A percentile compares a stretch with the other conserved stretches of the same genome.
Conservation (phyloP, 2,888 invertebrate species). For the Gymnocheta viridis region DNA sequence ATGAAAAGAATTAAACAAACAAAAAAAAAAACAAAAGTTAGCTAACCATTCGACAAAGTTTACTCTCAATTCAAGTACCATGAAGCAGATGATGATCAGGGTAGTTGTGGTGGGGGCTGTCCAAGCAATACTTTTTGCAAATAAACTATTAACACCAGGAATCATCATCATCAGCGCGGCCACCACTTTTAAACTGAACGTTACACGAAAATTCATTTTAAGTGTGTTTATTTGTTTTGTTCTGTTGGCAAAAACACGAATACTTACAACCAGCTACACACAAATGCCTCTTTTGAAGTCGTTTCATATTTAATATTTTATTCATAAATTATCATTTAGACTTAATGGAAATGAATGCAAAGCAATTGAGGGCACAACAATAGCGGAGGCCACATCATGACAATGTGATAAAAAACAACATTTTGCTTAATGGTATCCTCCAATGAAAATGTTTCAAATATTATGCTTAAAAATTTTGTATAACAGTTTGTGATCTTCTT, state of each 20-base stretch:
- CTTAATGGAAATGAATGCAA: neutral
- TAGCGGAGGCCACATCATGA: neutral
- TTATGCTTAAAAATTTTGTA: too few species aligned
- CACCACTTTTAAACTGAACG: slow-evolving; percentile 10
- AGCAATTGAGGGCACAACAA: neutral
- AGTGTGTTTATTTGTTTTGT: slow-evolving; percentile 37
- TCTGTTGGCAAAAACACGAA: slow-evolving; percentile 41
- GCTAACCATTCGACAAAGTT: slow-evolving; percentile 59
- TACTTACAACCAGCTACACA: slow-evolving; percentile 13
- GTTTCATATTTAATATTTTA: slow-evolving; percentile 38
- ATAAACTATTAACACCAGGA: slow-evolving; percentile 36
- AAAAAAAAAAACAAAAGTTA: slow-evolving; percentile 44
- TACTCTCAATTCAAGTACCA: slow-evolving; percentile 53
- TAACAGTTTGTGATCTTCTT: too few species aligned
- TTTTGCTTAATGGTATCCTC: neutral
- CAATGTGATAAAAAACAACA: neutral
- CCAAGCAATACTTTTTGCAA: slow-evolving; percentile 23
- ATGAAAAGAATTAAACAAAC: slow-evolving; percentile 19
- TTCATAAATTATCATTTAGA: slow-evolving; percentile 24
- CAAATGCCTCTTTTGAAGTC: slow-evolving; percentile 43
- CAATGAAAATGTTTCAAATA: neutral
- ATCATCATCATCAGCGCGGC: neutral
- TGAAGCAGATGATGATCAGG: slow-evolving; percentile 15
- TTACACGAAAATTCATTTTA: slow-evolving; percentile 56
- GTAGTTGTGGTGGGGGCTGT: neutral